Percentiles rank a stretch among this genome's conserved stretches.
These are phyloP conservation scores for Athalia circularis DNA, from an alignment of 2,888 invertebrate species.

Conservation along the genomic window DNA sequence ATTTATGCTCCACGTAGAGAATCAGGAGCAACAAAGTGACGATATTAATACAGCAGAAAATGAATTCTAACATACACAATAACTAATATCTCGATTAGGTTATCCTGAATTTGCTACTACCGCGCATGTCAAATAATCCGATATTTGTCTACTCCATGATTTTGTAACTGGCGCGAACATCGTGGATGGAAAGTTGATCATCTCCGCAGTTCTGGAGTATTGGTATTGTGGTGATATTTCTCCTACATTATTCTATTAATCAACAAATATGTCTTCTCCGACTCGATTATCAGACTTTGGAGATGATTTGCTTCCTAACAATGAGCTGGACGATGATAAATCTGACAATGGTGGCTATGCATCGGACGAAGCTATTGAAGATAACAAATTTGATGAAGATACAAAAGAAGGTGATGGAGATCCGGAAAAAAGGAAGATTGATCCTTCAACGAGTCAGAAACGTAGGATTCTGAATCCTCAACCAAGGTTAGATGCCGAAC, in stretches of 20 bases:
- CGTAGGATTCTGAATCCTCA: conserved; percentile 80
- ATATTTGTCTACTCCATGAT: conserved; percentile 8
- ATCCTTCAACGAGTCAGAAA: conserved; percentile 74
- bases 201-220: not conserved
- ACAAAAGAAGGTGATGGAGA: conserved; percentile 44
- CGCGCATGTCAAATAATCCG: not conserved
- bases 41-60: not conserved
- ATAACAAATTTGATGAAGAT: conserved; percentile 40
- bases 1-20: conserved; percentile 49
- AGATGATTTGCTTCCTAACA: not conserved
- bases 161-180: conserved; percentile 23
- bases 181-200: not conserved
- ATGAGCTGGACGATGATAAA: not conserved
- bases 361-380: conserved; percentile 28
- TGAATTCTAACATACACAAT: conserved; percentile 15
- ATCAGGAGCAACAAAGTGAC: conserved; percentile 18
- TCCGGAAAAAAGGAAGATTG: conserved; percentile 72
- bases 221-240: not conserved
- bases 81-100: conserved; percentile 9
- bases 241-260: not conserved
- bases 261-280: conserved; percentile 14
- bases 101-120: not conserved
- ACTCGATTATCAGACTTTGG: conserved; percentile 14
- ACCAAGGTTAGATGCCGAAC: conserved; percentile 81
- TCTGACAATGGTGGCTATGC: conserved; percentile 4